Percentiles rank a stretch among this genome's conserved stretches.
These are phyloP conservation scores for Chrysemys picta DNA, from an alignment of 2,113 vertebrate species.

Conservation along the genomic window DNA sequence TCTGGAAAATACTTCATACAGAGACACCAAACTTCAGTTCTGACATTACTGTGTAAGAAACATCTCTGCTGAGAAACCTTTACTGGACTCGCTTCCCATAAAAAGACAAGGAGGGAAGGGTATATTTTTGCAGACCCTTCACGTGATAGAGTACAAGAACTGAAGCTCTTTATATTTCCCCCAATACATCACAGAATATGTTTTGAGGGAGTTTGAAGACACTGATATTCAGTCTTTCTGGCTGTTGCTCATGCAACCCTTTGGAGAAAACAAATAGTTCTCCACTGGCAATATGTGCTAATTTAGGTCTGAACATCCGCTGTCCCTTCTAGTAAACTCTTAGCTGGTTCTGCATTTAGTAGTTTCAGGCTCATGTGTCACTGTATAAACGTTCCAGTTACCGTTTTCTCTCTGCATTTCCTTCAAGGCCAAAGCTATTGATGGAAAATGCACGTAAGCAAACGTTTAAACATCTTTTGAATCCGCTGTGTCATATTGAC, in stretches of 20 bases:
- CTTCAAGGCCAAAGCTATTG: neutral
- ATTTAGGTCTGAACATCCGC: neutral
- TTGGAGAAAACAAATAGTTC: neutral
- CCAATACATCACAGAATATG: neutral
- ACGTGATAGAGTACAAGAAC: neutral
- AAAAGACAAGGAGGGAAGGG: neutral
- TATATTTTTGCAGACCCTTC: neutral
- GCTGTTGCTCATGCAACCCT: neutral
- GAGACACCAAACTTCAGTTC: fast-evolving
- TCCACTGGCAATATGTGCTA: neutral
- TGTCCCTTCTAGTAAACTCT: neutral
- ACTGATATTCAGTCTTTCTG: neutral
- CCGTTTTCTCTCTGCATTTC: neutral
- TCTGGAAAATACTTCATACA: neutral
- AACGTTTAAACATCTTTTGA: neutral
- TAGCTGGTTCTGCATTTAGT: neutral
- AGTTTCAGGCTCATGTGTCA: neutral
- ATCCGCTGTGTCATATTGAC: neutral
- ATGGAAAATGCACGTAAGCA: neutral
- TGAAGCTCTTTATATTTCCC: neutral
- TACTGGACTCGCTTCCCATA: neutral
- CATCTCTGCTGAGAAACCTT: neutral
- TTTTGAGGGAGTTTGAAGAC: neutral
- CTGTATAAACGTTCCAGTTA: neutral
- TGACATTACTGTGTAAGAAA: neutral